Conservation (phyloP, 2,113 vertebrate species). For the Catagonus wagneri region DNA sequence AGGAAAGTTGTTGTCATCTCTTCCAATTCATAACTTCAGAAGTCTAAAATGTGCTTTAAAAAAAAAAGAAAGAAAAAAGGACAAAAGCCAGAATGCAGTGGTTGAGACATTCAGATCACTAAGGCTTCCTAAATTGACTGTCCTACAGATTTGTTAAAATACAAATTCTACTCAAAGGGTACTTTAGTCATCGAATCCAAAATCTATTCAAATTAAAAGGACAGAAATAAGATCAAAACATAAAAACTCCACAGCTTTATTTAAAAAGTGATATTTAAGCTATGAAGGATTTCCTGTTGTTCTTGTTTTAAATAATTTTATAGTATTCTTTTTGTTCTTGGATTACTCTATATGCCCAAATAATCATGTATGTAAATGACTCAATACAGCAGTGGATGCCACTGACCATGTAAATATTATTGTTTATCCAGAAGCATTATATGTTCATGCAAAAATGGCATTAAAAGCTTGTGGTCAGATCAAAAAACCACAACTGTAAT, state of each 20-base stretch:
- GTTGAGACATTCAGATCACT: not conserved
- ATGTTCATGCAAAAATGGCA: slow-evolving; percentile 89
- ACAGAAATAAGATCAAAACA: slow-evolving; percentile 84
- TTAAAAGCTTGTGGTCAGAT: slow-evolving; percentile 91
- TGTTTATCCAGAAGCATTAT: slow-evolving; percentile 92
- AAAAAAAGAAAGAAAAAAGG: not conserved
- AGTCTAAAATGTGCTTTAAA: not conserved
- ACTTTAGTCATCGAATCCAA: slow-evolving; percentile 1
- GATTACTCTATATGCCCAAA: slow-evolving; percentile 82
- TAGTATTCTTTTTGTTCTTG: slow-evolving; percentile 86
- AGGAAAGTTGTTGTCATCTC: not conserved
- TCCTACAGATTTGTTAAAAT: not conserved
- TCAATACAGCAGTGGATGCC: slow-evolving; percentile 77
- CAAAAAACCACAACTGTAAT: slow-evolving; percentile 90
- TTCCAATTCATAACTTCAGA: not conserved
- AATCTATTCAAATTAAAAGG: slow-evolving; percentile 71
- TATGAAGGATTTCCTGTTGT: slow-evolving; percentile 84
- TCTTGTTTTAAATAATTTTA: slow-evolving; percentile 88
- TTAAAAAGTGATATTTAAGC: slow-evolving; percentile 86
- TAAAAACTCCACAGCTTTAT: slow-evolving; percentile 82
- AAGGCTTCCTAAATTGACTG: slow-evolving; percentile 35
- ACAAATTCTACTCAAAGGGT: slow-evolving; percentile 13
- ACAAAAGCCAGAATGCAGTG: not conserved
- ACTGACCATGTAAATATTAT: slow-evolving; percentile 86
- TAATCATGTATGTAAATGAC: slow-evolving; percentile 85